Evolutionary conservation across 2,888 invertebrate species (phyloP), one percentile per base, ranked within the genome.

Genomic region (Gari tellinella): DNA sequence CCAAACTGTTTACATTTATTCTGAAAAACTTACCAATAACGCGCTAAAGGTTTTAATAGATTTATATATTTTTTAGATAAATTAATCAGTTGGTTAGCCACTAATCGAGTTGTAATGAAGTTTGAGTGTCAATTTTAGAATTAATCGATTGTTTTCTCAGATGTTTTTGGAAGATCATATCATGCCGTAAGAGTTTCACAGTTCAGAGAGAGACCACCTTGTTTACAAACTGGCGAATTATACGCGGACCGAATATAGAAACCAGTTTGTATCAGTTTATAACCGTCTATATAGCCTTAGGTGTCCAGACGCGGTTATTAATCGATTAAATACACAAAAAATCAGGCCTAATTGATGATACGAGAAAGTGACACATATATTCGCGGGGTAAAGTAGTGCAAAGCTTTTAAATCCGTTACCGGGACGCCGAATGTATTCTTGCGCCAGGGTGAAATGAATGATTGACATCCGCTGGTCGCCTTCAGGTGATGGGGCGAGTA

Each of bases 401-500:
- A 64, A 64, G 40, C 56, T 64, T 64, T 64, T 64, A 64, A 64
- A 55, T 40, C 48, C 56, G 56, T 40, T 64, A 56, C 40, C 41
- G 17, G 49, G 64, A 64, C 56, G 64, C 46, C 64, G 41, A 64
- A 55, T 48, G 45, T 64, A 64, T 64, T 64, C 31, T 31, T 31
- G 31, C 31, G 31, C 31, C 31, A 10, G 37, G 51, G 62, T 53
- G 52, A 31, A 31, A 31, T 31, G 31, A 31, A 31, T 31, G 31
- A 31, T 31, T 63, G 69, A 69, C 69, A 69, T 52, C 46, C 46
- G 52, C 51, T 45, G 49, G 69, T 57, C 57, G 69, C 69, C 69
- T 57, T 51, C 31, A 57, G 69, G 69, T 69, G 63, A 57, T 48
- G 56, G 31, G 38, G 37, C 37, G 52, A 52, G 40, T 57, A 58